Conservation (phyloP, 2,888 invertebrate genomes). For the Caenorhabditis japonica region DNA sequence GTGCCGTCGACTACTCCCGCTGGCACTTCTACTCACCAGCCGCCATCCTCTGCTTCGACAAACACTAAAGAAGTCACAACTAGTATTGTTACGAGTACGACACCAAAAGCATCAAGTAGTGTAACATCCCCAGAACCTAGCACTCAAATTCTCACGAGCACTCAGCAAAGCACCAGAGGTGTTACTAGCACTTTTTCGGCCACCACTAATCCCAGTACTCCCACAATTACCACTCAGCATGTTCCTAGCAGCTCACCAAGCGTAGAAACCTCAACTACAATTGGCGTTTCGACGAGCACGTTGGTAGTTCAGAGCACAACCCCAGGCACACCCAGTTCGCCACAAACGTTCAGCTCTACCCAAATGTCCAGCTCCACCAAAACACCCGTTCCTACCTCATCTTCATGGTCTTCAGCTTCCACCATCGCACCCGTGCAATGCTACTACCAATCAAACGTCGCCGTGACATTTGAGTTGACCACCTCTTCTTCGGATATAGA, state of each 20-base stretch:
- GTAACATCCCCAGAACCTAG: too few species aligned
- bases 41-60: neutral
- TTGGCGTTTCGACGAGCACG: neutral
- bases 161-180: neutral
- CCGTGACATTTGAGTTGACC: slow-evolving; percentile 25
- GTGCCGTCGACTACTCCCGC: too few species aligned
- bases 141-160: too few species aligned
- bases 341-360: neutral
- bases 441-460: slow-evolving; percentile 39
- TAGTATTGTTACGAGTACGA: neutral
- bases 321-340: neutral
- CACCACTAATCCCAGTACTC: neutral
- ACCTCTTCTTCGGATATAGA: neutral
- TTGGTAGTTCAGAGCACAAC: neutral
- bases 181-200: neutral
- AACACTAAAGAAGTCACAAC: neutral
- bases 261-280: neutral
- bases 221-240: neutral
- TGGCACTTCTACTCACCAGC: neutral
- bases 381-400: neutral
- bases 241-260: neutral
- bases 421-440: slow-evolving; percentile 26
- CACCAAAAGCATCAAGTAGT: neutral
- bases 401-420: slow-evolving; percentile 1
- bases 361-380: neutral